Conservation (phyloP, 2,797 vertebrate species). For the Steatocranus sp. region DNA sequence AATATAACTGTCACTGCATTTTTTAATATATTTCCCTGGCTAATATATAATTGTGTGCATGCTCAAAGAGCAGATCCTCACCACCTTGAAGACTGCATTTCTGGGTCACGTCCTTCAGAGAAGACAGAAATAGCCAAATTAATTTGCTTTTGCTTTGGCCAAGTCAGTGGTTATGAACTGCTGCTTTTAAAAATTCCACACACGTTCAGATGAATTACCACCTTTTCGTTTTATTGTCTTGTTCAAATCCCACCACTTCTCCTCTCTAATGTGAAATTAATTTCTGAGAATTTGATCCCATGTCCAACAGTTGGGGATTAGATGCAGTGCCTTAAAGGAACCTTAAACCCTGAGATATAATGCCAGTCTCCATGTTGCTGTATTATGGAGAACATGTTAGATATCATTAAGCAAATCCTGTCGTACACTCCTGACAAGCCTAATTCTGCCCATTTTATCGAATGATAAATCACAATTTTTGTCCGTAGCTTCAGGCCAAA, state of each 20-base stretch:
- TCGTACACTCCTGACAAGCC: slow-evolving; percentile 6
- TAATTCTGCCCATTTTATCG: neutral
- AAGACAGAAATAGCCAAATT: neutral
- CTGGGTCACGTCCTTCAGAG: slow-evolving; percentile 24
- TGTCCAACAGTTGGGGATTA: neutral
- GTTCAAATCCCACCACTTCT: neutral
- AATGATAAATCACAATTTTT: neutral
- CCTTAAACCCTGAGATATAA: slow-evolving; percentile 16
- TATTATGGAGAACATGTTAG: neutral
- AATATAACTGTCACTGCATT: neutral
- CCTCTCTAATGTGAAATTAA: slow-evolving; percentile 24
- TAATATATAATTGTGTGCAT: neutral
- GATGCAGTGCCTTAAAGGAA: neutral
- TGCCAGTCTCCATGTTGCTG: neutral
- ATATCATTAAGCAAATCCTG: neutral
- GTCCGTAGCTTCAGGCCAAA: neutral
- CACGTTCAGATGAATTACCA: neutral
- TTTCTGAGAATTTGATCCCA: neutral
- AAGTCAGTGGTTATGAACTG: neutral
- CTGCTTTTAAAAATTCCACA: neutral
- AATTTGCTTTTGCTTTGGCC: neutral
- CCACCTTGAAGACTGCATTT: neutral
- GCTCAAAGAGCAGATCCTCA: neutral
- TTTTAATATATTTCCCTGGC: neutral
- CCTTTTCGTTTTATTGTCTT: neutral